Evolutionary conservation across 2,888 invertebrate genomes (phyloP).

Genomic region (Poecilobothrus nobilitatus): DNA sequence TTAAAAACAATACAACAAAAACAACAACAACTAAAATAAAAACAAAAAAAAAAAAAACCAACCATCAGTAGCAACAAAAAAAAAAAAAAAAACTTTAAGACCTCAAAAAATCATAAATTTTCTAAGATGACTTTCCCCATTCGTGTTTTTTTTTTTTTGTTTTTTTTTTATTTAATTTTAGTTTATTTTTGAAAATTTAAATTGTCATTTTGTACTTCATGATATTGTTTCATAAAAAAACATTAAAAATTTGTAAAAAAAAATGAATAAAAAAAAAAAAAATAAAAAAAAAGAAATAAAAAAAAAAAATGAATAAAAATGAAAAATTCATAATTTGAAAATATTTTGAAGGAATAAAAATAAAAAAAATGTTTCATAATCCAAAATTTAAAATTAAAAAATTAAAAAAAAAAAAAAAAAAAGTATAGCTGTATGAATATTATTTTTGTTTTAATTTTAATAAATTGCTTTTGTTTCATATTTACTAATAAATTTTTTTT

Average conservation of each 20-base stretch:
- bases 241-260: constrained; percentile 6
- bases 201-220: not conserved
- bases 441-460: not conserved
- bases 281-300: not conserved
- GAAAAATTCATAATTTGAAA: not conserved
- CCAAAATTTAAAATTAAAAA: constrained; percentile 1
- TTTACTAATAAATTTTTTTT: not conserved
- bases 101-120: constrained; percentile 2
- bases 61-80: not conserved
- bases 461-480: constrained; percentile 6
- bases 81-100: not conserved
- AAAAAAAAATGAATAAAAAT: too few species aligned
- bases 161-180: not conserved
- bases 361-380: constrained; percentile 1
- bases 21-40: too few species aligned
- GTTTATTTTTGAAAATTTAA: not conserved
- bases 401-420: not conserved
- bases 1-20: too few species aligned
- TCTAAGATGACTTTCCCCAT: constrained; percentile 6
- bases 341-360: not conserved
- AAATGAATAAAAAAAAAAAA: not conserved
- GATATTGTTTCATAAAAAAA: constrained; percentile 1
- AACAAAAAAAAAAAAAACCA: not conserved
- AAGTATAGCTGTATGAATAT: not conserved
- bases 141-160: not conserved